phyloP scores from a whole-genome alignment of 1,140 invertebrate genomes.

The Ceratosolen fusciceps region DNA sequence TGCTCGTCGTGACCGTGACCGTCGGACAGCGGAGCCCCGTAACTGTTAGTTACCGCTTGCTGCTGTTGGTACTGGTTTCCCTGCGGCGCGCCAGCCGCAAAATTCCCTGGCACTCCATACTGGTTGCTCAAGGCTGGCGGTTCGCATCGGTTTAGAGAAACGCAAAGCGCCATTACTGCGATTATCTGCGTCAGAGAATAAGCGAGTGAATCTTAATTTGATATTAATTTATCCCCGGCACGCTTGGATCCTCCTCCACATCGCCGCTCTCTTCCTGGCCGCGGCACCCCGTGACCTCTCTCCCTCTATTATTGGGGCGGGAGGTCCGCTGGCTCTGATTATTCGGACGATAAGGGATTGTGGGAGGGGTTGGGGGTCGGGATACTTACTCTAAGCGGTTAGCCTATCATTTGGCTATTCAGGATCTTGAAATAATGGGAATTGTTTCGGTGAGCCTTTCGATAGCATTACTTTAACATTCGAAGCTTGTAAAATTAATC shows the following conservation, averaged over 20 bases:
- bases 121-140: constrained; percentile 64
- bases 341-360: too few relatives aligned
- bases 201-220: background rate
- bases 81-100: constrained; percentile 56
- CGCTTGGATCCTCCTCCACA: too few relatives aligned
- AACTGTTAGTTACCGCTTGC: constrained; percentile 61
- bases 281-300: too few relatives aligned
- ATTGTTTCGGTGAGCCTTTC: too few relatives aligned
- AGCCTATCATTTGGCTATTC: too few relatives aligned
- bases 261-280: too few relatives aligned
- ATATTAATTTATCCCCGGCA: background rate
- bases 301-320: background rate
- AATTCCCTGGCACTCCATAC: constrained; percentile 68
- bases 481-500: too few relatives aligned
- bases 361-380: too few relatives aligned
- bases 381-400: too few relatives aligned
- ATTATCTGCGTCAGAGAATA: constrained; percentile 17
- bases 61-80: constrained; percentile 50
- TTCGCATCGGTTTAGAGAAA: constrained; percentile 53
- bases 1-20: constrained; percentile 61
- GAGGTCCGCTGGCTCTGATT: too few relatives aligned
- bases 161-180: background rate
- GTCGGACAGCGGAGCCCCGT: constrained; percentile 61
- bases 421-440: too few relatives aligned
- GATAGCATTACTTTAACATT: too few relatives aligned